These are phyloP conservation scores for Pangasius djambal DNA, from an alignment of 2,797 vertebrate genomes.

Conservation along the genomic window DNA sequence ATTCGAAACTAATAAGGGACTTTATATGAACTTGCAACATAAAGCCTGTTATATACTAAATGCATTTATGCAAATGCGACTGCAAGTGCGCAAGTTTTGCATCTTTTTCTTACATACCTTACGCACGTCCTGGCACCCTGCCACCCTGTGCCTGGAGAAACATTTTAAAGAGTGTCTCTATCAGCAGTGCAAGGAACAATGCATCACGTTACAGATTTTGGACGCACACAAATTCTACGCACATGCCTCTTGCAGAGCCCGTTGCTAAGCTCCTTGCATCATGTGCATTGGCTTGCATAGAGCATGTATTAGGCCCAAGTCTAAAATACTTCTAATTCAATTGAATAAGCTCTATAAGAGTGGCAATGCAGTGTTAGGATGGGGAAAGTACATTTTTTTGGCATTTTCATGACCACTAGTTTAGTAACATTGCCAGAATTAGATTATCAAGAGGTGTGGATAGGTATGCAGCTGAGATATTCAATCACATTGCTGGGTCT, in stretches of 20 bases:
- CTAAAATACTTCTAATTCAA: neutral
- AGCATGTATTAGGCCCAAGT: neutral
- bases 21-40: neutral
- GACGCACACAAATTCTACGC: neutral
- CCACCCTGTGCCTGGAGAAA: neutral
- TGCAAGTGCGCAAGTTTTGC: neutral
- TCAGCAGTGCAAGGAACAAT: neutral
- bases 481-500: neutral
- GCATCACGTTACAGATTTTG: neutral
- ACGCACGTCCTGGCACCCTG: neutral
- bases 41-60: neutral
- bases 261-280: neutral
- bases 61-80: neutral
- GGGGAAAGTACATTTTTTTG: neutral
- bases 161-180: neutral
- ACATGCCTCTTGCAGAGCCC: neutral
- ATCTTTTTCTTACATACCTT: neutral
- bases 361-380: neutral
- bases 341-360: neutral
- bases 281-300: neutral
- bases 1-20: neutral
- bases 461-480: neutral
- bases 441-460: neutral
- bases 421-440: neutral
- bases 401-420: neutral